Evolutionary conservation across 2,113 vertebrate genomes (phyloP), one percentile per base, ranked within the genome.

Genomic region (Albula glossodonta): DNA sequence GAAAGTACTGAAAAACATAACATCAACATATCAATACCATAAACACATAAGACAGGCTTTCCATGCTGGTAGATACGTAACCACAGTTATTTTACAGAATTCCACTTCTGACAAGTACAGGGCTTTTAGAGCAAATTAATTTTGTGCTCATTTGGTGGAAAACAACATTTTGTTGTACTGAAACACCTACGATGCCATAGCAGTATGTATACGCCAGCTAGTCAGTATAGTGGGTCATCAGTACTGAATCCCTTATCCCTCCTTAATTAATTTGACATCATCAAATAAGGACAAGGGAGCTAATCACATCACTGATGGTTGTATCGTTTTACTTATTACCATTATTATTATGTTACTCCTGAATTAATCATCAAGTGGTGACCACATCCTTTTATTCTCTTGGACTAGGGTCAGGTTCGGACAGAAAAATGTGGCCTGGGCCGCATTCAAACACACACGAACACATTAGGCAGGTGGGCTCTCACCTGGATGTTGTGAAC

Each of bases 401-500:
- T 41, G 31, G 31, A 41, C 31, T 41, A 41, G 31, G 31, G 31
- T 41, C 31, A 41, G 31, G 31, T 41, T 41, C 1, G 31, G 31
- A 41, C 31, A 41, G 31, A 41, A 41, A 41, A 41, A 41, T 41
- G 31, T 41, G 31, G 31, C 31, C 31, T 41, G 31, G 1, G 31
- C 31, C 10, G 85, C 80, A 82, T 49, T 63, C n/a, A 41, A n/a
- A 50, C 52, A n/a, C 53, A 85, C 10, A 51, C 53, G 85, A n/a
- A 85, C 78, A 87, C 12, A 49, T 10, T 49, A 41, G 31, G 31
- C 31, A 41, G 31, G 63, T 49, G 49, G 49, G 51, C 17, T 17
- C 88, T 48, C 41, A 99, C 98, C 96, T 99, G 98, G 89, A 99
- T 96, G 49, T 95, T 95, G 70, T 99, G 97, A 81, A 99, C 93